Conservation (phyloP, 2,797 vertebrate genomes). For the Podarcis siculus region DNA sequence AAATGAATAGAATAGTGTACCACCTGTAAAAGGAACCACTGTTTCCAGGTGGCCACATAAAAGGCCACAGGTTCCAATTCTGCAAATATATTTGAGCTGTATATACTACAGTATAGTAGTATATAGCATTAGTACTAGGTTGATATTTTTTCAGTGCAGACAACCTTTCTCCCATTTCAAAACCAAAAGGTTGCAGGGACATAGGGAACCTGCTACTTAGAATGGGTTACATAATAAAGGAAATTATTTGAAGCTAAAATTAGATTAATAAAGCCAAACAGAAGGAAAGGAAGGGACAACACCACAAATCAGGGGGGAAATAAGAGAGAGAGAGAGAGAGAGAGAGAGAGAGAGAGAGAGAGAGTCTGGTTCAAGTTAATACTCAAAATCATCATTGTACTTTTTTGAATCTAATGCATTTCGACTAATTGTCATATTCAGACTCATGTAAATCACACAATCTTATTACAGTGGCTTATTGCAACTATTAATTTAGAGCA, state of each 20-base stretch:
- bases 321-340: background rate
- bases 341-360: background rate
- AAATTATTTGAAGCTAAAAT: background rate
- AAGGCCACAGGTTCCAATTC: background rate
- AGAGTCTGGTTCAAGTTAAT: background rate
- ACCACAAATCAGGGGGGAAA: background rate
- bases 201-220: background rate
- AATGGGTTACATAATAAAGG: background rate
- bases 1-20: background rate
- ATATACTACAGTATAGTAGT: background rate
- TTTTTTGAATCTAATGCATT: background rate
- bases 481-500: background rate
- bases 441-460: background rate
- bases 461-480: background rate
- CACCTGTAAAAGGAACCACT: background rate
- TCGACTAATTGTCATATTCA: background rate
- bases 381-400: background rate
- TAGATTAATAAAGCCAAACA: background rate
- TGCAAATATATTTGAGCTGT: background rate
- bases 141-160: background rate
- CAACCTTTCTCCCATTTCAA: background rate
- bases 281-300: background rate
- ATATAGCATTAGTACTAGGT: no score
- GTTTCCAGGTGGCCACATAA: background rate
- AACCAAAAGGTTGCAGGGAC: background rate